A percentile compares a stretch with the other conserved stretches of the same genome.
Evolutionary conservation across 2,797 vertebrate genomes (phyloP).

Genomic region (Lindbergichthys nudifrons): DNA sequence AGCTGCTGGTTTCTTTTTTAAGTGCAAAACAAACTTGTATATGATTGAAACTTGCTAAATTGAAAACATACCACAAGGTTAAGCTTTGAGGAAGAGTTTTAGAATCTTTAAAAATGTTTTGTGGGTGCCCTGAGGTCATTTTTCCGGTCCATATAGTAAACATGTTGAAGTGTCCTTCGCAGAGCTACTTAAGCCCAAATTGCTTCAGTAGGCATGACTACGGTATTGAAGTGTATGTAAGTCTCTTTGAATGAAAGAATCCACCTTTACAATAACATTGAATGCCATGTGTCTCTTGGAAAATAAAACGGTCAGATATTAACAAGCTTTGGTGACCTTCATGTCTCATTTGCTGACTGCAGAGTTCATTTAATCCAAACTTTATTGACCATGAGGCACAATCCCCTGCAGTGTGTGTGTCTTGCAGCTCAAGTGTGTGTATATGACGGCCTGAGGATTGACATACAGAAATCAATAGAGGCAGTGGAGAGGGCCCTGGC

Average conservation of each 20-base stretch:
- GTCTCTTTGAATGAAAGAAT: no score
- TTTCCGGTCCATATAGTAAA: no score
- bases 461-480: conserved; percentile 63
- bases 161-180: no score
- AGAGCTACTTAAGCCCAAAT: no score
- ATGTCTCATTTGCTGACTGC: conserved; percentile 8
- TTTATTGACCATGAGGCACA: conserved; percentile 25
- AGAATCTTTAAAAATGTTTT: background rate
- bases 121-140: no score
- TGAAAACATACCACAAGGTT: background rate
- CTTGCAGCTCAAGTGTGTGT: conserved; percentile 27
- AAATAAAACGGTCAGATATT: background rate
- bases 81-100: background rate
- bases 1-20: background rate
- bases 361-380: conserved; percentile 25
- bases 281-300: background rate
- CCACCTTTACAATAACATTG: no score
- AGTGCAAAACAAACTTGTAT: background rate
- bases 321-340: conserved; percentile 19
- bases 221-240: no score
- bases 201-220: no score
- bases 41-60: background rate
- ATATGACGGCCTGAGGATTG: conserved; percentile 46
- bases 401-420: background rate
- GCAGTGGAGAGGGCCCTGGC: conserved; percentile 40